Percentiles rank a stretch among this genome's conserved stretches.
phyloP scores from a whole-genome alignment of 2,113 vertebrate species.

The Antechinus stuartii region DNA sequence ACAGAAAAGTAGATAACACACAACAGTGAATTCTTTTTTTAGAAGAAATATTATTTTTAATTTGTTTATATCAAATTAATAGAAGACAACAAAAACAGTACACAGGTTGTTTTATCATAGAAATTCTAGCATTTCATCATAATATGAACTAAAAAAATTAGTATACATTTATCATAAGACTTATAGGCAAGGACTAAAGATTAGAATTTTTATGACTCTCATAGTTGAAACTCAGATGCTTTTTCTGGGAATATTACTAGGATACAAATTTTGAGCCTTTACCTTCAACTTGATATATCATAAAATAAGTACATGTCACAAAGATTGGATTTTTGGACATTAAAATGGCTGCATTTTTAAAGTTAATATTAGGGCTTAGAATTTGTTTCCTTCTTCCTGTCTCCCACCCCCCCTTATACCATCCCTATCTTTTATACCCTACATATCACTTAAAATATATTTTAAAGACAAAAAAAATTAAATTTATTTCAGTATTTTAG shows the following conservation, averaged over 20 bases:
- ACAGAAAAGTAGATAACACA: not conserved
- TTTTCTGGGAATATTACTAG: not conserved
- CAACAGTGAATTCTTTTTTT: not conserved
- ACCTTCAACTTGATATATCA: not conserved
- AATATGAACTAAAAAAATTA: not conserved
- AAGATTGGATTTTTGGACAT: not conserved
- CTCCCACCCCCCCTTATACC: not conserved
- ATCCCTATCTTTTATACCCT: not conserved
- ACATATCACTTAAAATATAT: not conserved
- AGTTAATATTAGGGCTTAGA: not conserved
- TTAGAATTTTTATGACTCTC: not conserved
- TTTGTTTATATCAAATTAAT: not conserved
- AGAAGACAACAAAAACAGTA: not conserved
- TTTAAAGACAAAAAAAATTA: not conserved
- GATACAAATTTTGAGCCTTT: not conserved
- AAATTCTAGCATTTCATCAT: not conserved
- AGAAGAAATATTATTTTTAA: not conserved
- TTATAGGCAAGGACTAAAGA: not conserved
- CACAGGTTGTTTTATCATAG: not conserved
- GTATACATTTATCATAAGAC: not conserved
- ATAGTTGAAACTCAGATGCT: not conserved
- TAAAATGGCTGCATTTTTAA: not conserved
- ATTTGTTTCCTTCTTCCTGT: not conserved
- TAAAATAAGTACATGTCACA: not conserved
- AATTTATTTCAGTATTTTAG: not conserved